phyloP scores from a whole-genome alignment of 1,140 invertebrate species.

The Holotrichia oblita region DNA sequence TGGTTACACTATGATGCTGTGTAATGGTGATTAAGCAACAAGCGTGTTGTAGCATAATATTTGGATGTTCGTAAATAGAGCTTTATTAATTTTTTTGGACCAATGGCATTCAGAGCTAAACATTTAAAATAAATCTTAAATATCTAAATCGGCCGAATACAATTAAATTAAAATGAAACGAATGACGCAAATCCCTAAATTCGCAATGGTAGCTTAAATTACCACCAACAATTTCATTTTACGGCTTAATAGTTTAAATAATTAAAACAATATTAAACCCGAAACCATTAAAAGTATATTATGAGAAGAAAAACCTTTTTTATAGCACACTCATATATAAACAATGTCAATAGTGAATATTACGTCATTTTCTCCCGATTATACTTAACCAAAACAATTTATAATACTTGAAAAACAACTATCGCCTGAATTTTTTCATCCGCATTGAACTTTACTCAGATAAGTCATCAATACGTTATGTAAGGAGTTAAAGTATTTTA shows the following conservation, averaged over 20 bases:
- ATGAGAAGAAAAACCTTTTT: background rate
- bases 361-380: background rate
- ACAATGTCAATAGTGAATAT: background rate
- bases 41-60: no score
- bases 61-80: no score
- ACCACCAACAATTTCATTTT: background rate
- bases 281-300: background rate
- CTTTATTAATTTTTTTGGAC: no score
- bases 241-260: background rate
- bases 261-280: background rate
- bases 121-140: no score
- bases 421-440: background rate
- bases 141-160: no score
- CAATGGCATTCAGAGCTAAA: no score
- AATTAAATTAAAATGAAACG: no score
- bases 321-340: background rate
- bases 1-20: no score
- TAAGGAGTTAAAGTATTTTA: constrained; percentile 4
- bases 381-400: background rate
- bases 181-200: background rate
- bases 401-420: constrained; percentile 1
- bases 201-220: background rate
- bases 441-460: background rate
- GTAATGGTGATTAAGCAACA: no score
- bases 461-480: background rate